phyloP scores from a whole-genome alignment of 1,140 invertebrate genomes.

The Cydia splendana region DNA sequence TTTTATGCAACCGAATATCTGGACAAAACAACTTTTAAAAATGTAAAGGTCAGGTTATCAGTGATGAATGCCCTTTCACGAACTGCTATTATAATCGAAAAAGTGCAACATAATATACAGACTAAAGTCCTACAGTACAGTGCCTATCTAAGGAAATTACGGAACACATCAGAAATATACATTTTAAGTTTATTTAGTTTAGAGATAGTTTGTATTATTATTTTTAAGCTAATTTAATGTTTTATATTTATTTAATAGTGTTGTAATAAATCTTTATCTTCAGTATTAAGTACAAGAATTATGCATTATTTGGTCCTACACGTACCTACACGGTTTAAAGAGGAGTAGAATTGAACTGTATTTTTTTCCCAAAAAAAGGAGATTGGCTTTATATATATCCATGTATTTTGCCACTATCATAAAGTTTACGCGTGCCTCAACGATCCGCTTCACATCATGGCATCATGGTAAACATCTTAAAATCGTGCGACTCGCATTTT shows the following conservation, averaged over 20 bases:
- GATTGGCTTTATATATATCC: neutral
- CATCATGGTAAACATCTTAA: neutral
- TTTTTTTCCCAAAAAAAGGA: too few relatives aligned
- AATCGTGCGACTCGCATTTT: neutral
- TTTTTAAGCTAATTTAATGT: too few relatives aligned
- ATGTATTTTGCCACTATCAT: neutral
- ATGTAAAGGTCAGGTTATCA: conserved; percentile 10
- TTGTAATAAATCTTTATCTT: too few relatives aligned
- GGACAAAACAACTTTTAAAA: conserved; percentile 14
- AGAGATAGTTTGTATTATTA: too few relatives aligned
- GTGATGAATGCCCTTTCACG: conserved; percentile 2
- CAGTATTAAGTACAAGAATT: too few relatives aligned
- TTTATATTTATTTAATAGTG: too few relatives aligned
- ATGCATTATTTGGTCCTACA: too few relatives aligned
- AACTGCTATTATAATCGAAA: neutral
- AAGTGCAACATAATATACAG: neutral
- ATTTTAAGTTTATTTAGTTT: too few relatives aligned
- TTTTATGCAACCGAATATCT: neutral
- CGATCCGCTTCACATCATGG: neutral
- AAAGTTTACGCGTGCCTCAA: neutral
- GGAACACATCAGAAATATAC: too few relatives aligned
- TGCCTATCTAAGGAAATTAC: neutral
- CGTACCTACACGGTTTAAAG: too few relatives aligned
- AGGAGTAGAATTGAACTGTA: too few relatives aligned
- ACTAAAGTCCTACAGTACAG: neutral